phyloP scores from a whole-genome alignment of 2,888 invertebrate genomes.

The Agonopterix subpropinquella region DNA sequence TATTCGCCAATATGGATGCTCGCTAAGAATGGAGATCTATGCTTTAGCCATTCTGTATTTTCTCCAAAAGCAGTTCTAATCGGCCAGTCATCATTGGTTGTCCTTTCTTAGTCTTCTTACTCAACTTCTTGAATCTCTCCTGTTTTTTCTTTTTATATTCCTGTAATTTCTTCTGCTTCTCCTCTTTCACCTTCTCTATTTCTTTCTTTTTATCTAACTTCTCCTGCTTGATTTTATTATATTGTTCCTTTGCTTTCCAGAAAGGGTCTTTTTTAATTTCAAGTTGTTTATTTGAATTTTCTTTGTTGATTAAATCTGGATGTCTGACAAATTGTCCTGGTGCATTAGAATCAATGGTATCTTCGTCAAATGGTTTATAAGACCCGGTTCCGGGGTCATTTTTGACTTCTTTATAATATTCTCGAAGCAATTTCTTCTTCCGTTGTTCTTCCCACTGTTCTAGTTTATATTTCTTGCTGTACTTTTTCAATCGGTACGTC shows the following conservation, averaged over 20 bases:
- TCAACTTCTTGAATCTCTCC: slow-evolving; percentile 82
- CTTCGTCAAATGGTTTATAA: slow-evolving; percentile 72
- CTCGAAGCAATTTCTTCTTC: slow-evolving; percentile 72
- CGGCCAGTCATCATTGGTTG: slow-evolving; percentile 91
- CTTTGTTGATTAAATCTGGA: slow-evolving; percentile 52
- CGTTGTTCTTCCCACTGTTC: slow-evolving; percentile 81
- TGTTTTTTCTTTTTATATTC: slow-evolving; percentile 82
- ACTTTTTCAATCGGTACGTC: slow-evolving; percentile 79
- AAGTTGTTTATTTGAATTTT: slow-evolving; percentile 7
- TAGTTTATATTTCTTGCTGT: slow-evolving; percentile 82
- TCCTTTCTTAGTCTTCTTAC: slow-evolving; percentile 86
- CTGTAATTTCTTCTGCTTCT: slow-evolving; percentile 77
- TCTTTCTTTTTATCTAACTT: slow-evolving; percentile 69
- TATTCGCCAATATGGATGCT: too few relatives aligned
- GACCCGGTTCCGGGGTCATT: slow-evolving; percentile 57
- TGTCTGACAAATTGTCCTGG: slow-evolving; percentile 58
- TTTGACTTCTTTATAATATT: slow-evolving; percentile 74
- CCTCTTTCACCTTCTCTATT: slow-evolving; percentile 62
- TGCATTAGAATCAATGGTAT: slow-evolving; percentile 34
- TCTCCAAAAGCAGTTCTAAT: slow-evolving; percentile 84
- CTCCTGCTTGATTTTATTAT: slow-evolving; percentile 71
- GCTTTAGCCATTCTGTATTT: slow-evolving; percentile 73
- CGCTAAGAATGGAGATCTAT: too few relatives aligned
- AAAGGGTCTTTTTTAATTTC: slow-evolving; percentile 52
- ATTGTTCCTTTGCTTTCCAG: slow-evolving; percentile 71